phyloP scores from a whole-genome alignment of 2,888 invertebrate species.

The Leptinotarsa rubiginosa region DNA sequence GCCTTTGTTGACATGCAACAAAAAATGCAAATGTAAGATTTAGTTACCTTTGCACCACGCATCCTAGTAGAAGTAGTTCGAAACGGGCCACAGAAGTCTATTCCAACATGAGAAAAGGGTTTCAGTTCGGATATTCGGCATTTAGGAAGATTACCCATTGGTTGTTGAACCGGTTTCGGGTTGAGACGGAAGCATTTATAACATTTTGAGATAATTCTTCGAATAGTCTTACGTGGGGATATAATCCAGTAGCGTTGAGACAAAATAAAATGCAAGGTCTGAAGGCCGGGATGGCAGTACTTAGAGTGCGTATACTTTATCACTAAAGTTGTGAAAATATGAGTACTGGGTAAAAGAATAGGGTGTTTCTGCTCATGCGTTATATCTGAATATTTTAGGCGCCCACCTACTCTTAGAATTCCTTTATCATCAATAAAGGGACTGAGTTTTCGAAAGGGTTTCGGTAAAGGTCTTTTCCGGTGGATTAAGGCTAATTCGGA shows the following conservation, averaged over 20 bases:
- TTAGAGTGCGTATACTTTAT: constrained; percentile 16
- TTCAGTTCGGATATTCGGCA: constrained; percentile 21
- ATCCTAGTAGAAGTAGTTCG: background rate
- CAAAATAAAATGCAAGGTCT: constrained; percentile 18
- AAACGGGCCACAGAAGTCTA: constrained; percentile 5
- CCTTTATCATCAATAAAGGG: constrained; percentile 37
- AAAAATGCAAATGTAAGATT: constrained; percentile 27
- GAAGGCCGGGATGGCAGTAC: constrained; percentile 22
- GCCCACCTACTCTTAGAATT: constrained; percentile 36
- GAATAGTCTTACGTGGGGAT: constrained; percentile 13
- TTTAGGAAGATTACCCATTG: constrained; percentile 14
- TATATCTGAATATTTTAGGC: constrained; percentile 33
- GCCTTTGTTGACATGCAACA: constrained; percentile 18
- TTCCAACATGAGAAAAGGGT: constrained; percentile 12
- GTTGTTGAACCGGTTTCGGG: constrained; percentile 16
- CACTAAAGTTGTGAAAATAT: constrained; percentile 25
- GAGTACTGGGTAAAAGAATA: constrained; percentile 6
- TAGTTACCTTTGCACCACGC: constrained; percentile 16
- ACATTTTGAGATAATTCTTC: constrained; percentile 26
- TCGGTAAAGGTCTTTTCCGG: too few species aligned
- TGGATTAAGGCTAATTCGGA: too few species aligned
- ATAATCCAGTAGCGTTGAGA: constrained; percentile 26
- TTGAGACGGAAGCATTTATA: constrained; percentile 11
- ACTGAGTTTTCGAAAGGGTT: constrained; percentile 24
- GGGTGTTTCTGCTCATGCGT: constrained; percentile 31